Evolutionary conservation across 2,113 vertebrate genomes (phyloP), one percentile per base, ranked within the genome.

Genomic region (Neogobius melanostomus): DNA sequence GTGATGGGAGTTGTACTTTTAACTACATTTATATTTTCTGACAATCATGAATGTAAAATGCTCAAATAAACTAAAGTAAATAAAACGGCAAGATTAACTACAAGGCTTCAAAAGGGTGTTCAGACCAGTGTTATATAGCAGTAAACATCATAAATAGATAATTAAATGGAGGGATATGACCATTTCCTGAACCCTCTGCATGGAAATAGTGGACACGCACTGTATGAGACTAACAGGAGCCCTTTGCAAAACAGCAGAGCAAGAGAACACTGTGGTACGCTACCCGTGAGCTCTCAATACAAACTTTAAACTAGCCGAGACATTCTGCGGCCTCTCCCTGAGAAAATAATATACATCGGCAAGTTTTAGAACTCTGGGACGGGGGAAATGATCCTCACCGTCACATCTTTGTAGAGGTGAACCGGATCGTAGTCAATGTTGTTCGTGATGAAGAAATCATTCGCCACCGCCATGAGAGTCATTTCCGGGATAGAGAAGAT

Each of bases 401-500:
- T 94, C 11, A 95, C 92, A 21, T 95, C 94, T 70, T 92, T 94
- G 87, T 92, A 95, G 60, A 95, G 94, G 76, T 95, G 94, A 74
- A 93, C 90, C 1, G 94, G 94, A 69, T 95, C 94, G 0, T 95
- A 95, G 21, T 95, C 94, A 0, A 95, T 94, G 71, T 92, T 83
- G 2, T 94, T 93, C 74, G 83, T 87, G 78, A 95, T 89, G 85
- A 95, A 95, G 64, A 91, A 95, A 74, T 95, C 93, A 46, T 95
- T 95, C n/a, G 90, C 93, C 15, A 85, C 85, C 1, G 94, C 93
- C 80, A 95, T 57, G 21, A 95, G 93, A 12, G 90, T 94, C 93
- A 95, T 95, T 82, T 95, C 94, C 0, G 94, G 93, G 54, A 95
- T 89, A 59, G 94, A 95, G 91, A 95, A 95, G 60, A 95, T 92